These are phyloP conservation scores for Parelbella ahira DNA, from an alignment of 2,888 invertebrate species.

Conservation along the genomic window DNA sequence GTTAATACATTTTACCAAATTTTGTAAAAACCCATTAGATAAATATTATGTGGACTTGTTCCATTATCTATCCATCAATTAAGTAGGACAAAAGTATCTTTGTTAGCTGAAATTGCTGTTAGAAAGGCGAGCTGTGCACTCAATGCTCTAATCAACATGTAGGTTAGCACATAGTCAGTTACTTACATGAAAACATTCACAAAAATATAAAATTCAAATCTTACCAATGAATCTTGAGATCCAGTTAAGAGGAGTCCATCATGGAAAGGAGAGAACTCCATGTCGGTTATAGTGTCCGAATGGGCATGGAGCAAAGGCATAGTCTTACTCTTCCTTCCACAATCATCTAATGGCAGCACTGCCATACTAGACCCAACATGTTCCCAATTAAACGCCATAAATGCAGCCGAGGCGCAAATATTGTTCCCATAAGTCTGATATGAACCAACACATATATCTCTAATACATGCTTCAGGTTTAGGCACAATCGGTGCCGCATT, in stretches of 20 bases:
- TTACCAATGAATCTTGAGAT: conserved; percentile 91
- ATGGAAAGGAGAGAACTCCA: conserved; percentile 97
- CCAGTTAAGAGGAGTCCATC: conserved; percentile 95
- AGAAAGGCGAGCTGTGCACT: conserved; percentile 36
- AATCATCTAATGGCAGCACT: conserved; percentile 92
- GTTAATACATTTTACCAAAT: no score
- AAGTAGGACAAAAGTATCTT: conserved; percentile 15
- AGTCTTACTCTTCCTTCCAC: conserved; percentile 92
- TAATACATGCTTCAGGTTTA: conserved; percentile 94
- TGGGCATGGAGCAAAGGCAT: conserved; percentile 93
- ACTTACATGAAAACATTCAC: conserved; percentile 10
- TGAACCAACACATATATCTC: conserved; percentile 94
- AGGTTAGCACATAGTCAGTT: conserved; percentile 33
- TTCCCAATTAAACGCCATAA: conserved; percentile 98
- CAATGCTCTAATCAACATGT: conserved; percentile 36
- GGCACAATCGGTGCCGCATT: conserved; percentile 98
- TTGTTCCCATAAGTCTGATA: conserved; percentile 97
- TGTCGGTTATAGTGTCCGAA: conserved; percentile 95
- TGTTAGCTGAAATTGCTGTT: conserved; percentile 32
- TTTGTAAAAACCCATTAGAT: no score
- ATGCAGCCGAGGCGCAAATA: conserved; percentile 94
- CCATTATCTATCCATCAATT: conserved; percentile 9
- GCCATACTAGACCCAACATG: conserved; percentile 95
- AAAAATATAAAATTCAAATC: conserved; percentile 29
- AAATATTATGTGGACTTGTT: no score